Evolutionary conservation across 2,113 vertebrate species (phyloP), one percentile per base, ranked within the genome.

Genomic region (Boleophthalmus pectinirostris): DNA sequence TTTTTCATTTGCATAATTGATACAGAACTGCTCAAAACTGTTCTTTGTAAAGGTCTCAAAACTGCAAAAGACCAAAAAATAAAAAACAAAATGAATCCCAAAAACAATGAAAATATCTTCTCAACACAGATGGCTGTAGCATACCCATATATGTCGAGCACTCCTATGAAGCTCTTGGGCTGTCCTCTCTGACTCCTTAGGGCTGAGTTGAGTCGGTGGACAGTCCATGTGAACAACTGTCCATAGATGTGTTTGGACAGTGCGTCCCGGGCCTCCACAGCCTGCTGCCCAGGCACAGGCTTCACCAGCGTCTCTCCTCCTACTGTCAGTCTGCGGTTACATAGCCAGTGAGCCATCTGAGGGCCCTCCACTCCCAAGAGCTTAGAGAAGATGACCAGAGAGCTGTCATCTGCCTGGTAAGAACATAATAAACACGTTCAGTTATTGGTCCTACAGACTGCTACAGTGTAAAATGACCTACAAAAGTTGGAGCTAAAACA

Each of bases 21-120:
- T 95, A 75, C 94, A 94, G 83, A 95, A 95, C 82, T 95, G 94
- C 75, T 95, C 94, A 84, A 95, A 95, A 77, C 94, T 95, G 91
- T 96, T 95, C 66, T 83, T 77, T 23, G 94, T 89, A 75, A 95
- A 95, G 1, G 93, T 94, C 89, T 95, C 94, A 83, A 95, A 95
- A 72, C 94, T 94, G 90, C 0, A 53, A 66, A 18, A 20, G 13
- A 63, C 6, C 77, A 23, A 86, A 25, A 81, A n/a, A n/a, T n/a
- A n/a, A n/a, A 15, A 78, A 47, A 9, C 14, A 10, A n/a, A 20
- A 18, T 10, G 1, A 66, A 9, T 64, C 18, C 8, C 20, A 10
- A 3, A n/a, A 38, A 47, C 35, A 66, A 23, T 21, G 2, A 38
- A n/a, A 63, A 13, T 38, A 21, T 64, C 33, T 5, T 64, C 33